A percentile compares a stretch with the other conserved stretches of the same genome.
Evolutionary conservation across 2,113 vertebrate genomes (phyloP).

Genomic region (Perca flavescens): DNA sequence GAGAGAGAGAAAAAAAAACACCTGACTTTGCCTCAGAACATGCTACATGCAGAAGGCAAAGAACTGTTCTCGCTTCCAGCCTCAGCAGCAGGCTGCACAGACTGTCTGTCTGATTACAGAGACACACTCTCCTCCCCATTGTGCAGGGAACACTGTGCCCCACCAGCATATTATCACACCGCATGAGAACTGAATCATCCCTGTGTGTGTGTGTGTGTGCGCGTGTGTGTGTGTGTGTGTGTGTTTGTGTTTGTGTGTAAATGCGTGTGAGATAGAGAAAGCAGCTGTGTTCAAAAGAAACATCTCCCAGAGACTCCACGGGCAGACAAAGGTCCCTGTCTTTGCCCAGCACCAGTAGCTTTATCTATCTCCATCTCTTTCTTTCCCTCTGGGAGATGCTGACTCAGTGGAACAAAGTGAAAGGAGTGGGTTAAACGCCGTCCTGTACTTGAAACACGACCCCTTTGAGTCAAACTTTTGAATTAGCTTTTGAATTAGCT

Average conservation of each 20-base stretch:
- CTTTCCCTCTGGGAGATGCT: constrained; percentile 52
- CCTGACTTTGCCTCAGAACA: constrained; percentile 29
- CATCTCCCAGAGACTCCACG: constrained; percentile 50
- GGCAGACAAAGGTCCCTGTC: constrained; percentile 66
- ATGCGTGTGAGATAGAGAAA: constrained; percentile 26
- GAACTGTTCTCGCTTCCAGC: constrained; percentile 47
- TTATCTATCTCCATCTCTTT: constrained; percentile 39
- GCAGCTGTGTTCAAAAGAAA: constrained; percentile 45
- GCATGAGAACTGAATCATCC: constrained; percentile 73
- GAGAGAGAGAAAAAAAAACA: constrained; percentile 4
- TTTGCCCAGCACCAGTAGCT: constrained; percentile 46
- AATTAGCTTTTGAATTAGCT: neutral
- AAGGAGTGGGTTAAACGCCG: constrained; percentile 50
- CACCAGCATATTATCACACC: constrained; percentile 62
- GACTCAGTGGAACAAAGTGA: constrained; percentile 69
- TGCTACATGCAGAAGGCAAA: constrained; percentile 11
- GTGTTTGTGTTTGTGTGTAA: constrained; percentile 3
- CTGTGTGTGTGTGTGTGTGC: constrained; percentile 15
- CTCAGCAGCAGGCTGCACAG: constrained; percentile 58
- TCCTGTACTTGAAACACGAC: constrained; percentile 31
- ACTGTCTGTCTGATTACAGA: constrained; percentile 71
- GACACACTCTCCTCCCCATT: constrained; percentile 55
- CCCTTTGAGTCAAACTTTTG: constrained; percentile 36
- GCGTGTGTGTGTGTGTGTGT: constrained; percentile 14
- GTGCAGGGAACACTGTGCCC: constrained; percentile 59